Base-by-base conservation (phyloP, 2,797 vertebrate species). In the Triplophysa bombifrons region DNA sequence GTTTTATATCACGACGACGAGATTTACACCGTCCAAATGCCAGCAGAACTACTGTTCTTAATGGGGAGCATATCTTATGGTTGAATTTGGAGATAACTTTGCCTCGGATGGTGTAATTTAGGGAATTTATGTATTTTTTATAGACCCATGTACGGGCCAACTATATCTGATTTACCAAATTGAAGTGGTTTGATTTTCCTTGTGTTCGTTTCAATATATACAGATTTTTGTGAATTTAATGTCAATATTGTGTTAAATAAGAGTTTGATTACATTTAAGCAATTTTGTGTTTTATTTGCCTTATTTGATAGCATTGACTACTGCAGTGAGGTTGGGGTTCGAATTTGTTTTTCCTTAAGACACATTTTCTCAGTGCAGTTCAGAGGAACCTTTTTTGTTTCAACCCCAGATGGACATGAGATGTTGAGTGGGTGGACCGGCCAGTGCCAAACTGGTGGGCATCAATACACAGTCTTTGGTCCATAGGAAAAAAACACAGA, bases 391-490 rank as follows among this genome's bases (percentile, higher is more conserved):
- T 58, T 13, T 50, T 19, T 16, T 67, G 30, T 46, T 30, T 56
- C n/a, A 20, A 0, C 20, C 51, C 61, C 80, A 78, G 75, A 78
- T 78, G 68, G 80, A 76, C 74, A 81, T 61, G 60, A 76, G 51
- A 74, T 76, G 30, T 50, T 68, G 74, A 72, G 80, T 72, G 75
- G 75, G 80, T 73, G 69, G 63, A 78, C 20, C 67, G 72, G 66
- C 51, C 75, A 74, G 63, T 64, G 80, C 75, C 80, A 78, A 48
- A n/a, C 53, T 56, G 27, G 46, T n/a, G 51, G 74, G 44, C 64
- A 48, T 78, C 75, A 73, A 68, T 74, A 78, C 63, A 61, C 70
- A 68, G 70, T 34, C 46, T 72, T n/a, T 27, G 53, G 69, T 73
- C 27, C 70, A 74, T 20, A 66, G 44, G 38, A 73, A 20, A 73